Percentiles rank a stretch among this genome's conserved stretches.
These are phyloP conservation scores for Apocrypta bakeri DNA, from an alignment of 1,140 invertebrate genomes.

Conservation along the genomic window DNA sequence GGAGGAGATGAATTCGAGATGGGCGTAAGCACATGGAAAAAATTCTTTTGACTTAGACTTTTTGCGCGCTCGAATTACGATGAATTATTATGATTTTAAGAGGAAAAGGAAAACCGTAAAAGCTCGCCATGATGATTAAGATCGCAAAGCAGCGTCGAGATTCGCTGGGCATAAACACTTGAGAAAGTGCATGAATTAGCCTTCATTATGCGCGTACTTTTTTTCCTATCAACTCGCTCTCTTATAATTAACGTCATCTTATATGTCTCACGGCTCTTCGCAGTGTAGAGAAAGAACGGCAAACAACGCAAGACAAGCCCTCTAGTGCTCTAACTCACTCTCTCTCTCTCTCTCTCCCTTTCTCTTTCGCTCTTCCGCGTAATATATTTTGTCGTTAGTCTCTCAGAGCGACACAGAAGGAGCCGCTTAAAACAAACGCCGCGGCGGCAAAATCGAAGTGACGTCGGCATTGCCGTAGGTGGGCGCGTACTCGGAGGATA, in stretches of 20 bases:
- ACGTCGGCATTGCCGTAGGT: background rate
- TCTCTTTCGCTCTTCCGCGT: background rate
- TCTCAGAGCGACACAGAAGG: background rate
- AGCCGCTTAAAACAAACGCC: slow-evolving; percentile 5
- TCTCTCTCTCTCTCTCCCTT: background rate
- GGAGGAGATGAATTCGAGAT: background rate
- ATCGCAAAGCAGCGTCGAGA: background rate
- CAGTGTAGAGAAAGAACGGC: background rate
- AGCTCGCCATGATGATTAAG: background rate
- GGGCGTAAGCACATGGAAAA: too few species aligned
- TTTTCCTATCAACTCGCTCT: background rate
- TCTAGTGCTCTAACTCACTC: background rate
- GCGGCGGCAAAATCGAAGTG: background rate
- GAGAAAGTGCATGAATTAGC: slow-evolving; percentile 13
- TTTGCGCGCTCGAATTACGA: too few species aligned
- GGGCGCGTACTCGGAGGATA: background rate
- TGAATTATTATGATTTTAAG: too few species aligned
- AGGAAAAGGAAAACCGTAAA: too few species aligned
- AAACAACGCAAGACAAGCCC: background rate
- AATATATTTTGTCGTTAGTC: slow-evolving; percentile 19
- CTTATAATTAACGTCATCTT: slow-evolving; percentile 2
- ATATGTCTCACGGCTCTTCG: background rate
- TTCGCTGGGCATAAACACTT: background rate
- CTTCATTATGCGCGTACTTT: slow-evolving; percentile 8
- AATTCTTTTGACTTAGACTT: too few species aligned